These are phyloP conservation scores for Erythrocebus patas DNA, from an alignment of 2,113 vertebrate species.

Conservation along the genomic window DNA sequence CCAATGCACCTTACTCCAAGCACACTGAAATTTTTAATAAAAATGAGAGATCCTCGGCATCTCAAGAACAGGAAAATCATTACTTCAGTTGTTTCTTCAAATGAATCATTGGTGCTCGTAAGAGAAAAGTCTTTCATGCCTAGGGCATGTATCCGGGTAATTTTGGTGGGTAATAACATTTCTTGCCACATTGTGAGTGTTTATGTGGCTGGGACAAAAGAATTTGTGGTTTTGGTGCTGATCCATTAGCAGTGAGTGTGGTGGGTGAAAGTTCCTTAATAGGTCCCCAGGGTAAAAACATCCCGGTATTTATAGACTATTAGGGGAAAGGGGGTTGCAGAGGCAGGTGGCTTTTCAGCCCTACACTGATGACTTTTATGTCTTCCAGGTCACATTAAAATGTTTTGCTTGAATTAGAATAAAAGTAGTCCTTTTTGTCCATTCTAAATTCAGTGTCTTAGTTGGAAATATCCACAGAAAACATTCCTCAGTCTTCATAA, in stretches of 20 bases:
- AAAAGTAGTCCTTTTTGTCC: neutral
- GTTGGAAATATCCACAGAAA: neutral
- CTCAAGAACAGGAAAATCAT: slow-evolving; percentile 34
- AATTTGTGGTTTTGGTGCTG: slow-evolving; percentile 38
- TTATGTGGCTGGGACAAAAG: slow-evolving; percentile 34
- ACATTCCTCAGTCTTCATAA: neutral
- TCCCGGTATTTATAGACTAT: slow-evolving; percentile 51
- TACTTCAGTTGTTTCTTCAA: neutral
- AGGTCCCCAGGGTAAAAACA: neutral
- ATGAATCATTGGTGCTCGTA: slow-evolving; percentile 26
- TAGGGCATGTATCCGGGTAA: slow-evolving; percentile 13
- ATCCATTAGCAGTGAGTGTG: slow-evolving; percentile 63
- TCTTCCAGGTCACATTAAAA: slow-evolving; percentile 5
- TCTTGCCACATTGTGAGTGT: neutral
- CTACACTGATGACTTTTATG: neutral
- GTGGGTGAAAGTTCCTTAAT: slow-evolving; percentile 43
- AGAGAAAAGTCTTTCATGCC: neutral
- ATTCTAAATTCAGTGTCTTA: neutral
- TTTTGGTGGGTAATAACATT: slow-evolving; percentile 8
- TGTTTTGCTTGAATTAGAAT: slow-evolving; percentile 23
- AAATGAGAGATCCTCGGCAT: slow-evolving; percentile 14
- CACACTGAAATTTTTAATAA: neutral
- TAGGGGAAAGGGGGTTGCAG: neutral
- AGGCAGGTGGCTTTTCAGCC: slow-evolving; percentile 6
- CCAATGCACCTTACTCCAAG: neutral